These are phyloP conservation scores for Tarsius wallacei DNA, from an alignment of 2,797 vertebrate species.

Conservation along the genomic window DNA sequence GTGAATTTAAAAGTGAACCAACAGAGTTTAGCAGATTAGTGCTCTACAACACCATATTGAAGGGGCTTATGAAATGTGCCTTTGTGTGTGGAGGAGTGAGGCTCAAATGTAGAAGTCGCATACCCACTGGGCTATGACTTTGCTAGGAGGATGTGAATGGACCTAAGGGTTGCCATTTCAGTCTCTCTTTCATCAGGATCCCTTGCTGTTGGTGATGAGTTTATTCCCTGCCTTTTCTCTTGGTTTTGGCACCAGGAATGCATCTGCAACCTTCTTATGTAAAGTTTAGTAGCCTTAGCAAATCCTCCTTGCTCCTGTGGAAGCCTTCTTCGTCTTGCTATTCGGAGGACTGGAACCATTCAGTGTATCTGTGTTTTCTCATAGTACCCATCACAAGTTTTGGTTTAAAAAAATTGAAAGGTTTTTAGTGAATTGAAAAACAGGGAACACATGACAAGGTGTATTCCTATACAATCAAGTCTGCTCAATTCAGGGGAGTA, in stretches of 20 bases:
- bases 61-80: background rate
- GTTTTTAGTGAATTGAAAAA: background rate
- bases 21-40: background rate
- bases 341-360: background rate
- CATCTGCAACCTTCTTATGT: background rate
- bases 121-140: background rate
- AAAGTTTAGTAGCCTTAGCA: background rate
- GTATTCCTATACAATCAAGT: too few species aligned
- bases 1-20: background rate
- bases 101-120: accelerated
- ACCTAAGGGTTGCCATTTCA: background rate
- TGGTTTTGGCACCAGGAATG: background rate
- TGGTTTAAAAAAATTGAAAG: background rate
- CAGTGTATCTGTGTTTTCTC: background rate
- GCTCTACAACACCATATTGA: accelerated
- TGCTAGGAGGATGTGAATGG: background rate
- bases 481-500: background rate
- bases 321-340: background rate
- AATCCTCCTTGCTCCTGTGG: background rate
- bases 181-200: background rate
- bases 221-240: background rate
- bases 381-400: background rate
- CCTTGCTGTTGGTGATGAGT: background rate
- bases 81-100: background rate
- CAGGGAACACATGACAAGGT: background rate